phyloP scores from a whole-genome alignment of 2,797 vertebrate species.

The Sebastes kiyomatsui region DNA sequence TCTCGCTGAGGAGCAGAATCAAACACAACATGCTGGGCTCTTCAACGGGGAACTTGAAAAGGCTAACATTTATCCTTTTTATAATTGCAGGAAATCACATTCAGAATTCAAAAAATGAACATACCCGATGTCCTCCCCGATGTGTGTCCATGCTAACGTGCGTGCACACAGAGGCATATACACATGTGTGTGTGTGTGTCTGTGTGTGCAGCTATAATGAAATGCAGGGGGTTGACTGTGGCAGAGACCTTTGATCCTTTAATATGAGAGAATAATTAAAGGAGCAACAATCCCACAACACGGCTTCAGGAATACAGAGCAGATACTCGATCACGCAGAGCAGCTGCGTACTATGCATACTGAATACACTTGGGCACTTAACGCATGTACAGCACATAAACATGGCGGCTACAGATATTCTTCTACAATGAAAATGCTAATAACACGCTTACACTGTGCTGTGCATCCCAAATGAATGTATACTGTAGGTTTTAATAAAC shows the following conservation, averaged over 20 bases:
- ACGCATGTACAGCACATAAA: slow-evolving; percentile 40
- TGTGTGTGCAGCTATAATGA: slow-evolving; percentile 53
- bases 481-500: slow-evolving; percentile 18
- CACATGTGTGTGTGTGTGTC: not conserved
- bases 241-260: slow-evolving; percentile 85
- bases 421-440: slow-evolving; percentile 49
- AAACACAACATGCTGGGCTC: slow-evolving; percentile 40
- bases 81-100: slow-evolving; percentile 46
- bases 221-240: slow-evolving; percentile 75
- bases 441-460: slow-evolving; percentile 22
- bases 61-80: slow-evolving; percentile 36
- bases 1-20: slow-evolving; percentile 33
- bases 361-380: slow-evolving; percentile 49
- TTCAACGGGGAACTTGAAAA: slow-evolving; percentile 37
- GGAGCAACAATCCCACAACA: slow-evolving; percentile 81
- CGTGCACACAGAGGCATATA: not conserved
- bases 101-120: slow-evolving; percentile 35
- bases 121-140: slow-evolving; percentile 32
- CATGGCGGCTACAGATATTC: slow-evolving; percentile 20
- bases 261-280: slow-evolving; percentile 89
- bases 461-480: slow-evolving; percentile 10
- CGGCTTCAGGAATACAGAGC: slow-evolving; percentile 77
- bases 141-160: slow-evolving; percentile 13
- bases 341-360: slow-evolving; percentile 58
- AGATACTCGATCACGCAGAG: slow-evolving; percentile 54